A percentile compares a stretch with the other conserved stretches of the same genome.
Evolutionary conservation across 1,140 invertebrate species (phyloP).

Genomic region (Chrysomallon squamiferum): DNA sequence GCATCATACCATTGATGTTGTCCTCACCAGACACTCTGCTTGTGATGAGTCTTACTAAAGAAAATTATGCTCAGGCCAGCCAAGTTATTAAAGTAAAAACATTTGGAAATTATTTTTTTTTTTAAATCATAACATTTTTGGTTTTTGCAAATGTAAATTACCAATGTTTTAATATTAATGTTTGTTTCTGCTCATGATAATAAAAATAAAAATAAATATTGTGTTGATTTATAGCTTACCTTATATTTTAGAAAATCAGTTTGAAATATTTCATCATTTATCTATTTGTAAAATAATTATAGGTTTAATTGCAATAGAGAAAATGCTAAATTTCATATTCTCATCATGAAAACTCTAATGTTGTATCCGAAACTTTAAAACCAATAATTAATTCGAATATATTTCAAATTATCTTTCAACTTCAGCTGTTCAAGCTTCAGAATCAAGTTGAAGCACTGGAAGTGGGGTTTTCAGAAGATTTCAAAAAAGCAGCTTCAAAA

Average conservation of each 20-base stretch:
- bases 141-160: too few species aligned
- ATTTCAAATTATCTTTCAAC: slow-evolving; percentile 1
- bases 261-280: too few species aligned
- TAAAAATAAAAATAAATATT: too few species aligned
- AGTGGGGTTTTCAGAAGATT: slow-evolving; percentile 49
- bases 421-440: slow-evolving; percentile 49
- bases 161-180: neutral
- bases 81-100: slow-evolving; percentile 57
- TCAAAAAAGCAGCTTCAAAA: slow-evolving; percentile 24
- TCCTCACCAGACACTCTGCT: slow-evolving; percentile 48
- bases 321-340: too few species aligned
- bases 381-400: too few species aligned
- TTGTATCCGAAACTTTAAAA: too few species aligned
- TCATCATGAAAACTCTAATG: too few species aligned
- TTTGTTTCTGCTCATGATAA: slow-evolving; percentile 15
- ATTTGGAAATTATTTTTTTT: neutral
- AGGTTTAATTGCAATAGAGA: too few species aligned
- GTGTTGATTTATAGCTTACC: too few species aligned
- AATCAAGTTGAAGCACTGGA: slow-evolving; percentile 42
- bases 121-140: too few species aligned
- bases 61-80: slow-evolving; percentile 45
- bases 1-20: slow-evolving; percentile 54
- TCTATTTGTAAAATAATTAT: too few species aligned
- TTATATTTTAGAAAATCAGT: too few species aligned
- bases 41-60: slow-evolving; percentile 49